Base-by-base conservation (phyloP, 1,140 invertebrate species). In the Catajapyx aquilonaris region DNA sequence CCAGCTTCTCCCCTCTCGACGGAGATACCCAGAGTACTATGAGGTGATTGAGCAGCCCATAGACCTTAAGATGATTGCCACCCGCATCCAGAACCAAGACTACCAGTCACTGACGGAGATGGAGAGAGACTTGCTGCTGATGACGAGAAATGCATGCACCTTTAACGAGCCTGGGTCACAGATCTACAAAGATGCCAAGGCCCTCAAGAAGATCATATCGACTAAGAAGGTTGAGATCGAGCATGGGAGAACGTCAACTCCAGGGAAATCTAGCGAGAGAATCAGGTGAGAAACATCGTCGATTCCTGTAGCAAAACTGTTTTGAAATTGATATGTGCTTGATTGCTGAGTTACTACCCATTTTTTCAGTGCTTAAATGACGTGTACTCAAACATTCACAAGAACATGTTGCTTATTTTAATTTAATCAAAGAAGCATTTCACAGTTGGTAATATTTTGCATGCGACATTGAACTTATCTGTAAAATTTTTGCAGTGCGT, bases 21-120 rank as follows among this genome's bases (percentile, higher is more conserved):
- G n/a, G n/a, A n/a, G n/a, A n/a, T 97, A 97, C 61, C 91, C 93
- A 0, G 86, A 94, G 48, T 99, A 99, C 58, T 98, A 91, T 52
- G 78, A 86, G 48, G 74, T 96, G 0, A 96, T 97, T 42, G 81
- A 90, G 38, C 75, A 79, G 45, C 94, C 94, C 1, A 87, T 98
- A 45, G 94, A 98, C 60, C 61, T 99, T 46, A 83, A 84, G 56
- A 80, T 74, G 43, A 90, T 99, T 42, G 87, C 86, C 1, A 69
- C 69, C 20, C 91, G 85, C 58, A 87, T 96, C 37, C 86, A 91
- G 61, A 70, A 72, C 41, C 73, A 71, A 37, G 71, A 77, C 32
- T 91, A 90, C 50, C 56, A 63, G 1, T 68, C 54, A 42, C 52
- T 96, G 9, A 57, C 62, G 33, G 84, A 91, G 31, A 65, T 99